Percentiles rank a stretch among this genome's conserved stretches.
Conservation (phyloP, 2,113 vertebrate species). For the Trogon melanurus region DNA sequence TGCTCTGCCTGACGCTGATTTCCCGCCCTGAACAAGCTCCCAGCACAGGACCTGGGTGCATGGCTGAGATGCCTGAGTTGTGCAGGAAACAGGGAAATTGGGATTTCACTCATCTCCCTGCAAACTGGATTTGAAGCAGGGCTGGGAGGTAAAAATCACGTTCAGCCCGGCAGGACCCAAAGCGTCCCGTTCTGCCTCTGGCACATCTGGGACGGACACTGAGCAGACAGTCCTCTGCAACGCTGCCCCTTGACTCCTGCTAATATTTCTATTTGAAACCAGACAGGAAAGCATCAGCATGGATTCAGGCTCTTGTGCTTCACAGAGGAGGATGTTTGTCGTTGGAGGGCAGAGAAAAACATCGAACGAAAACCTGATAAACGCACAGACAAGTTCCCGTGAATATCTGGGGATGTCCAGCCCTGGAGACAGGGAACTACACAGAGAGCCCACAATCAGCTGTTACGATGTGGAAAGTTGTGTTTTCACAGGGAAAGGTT, state of each 20-base stretch:
- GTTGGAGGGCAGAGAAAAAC: neutral
- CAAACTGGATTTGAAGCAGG: neutral
- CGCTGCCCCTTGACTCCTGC: neutral
- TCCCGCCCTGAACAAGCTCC: neutral
- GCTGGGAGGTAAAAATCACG: neutral
- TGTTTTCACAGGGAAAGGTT: constrained; percentile 26
- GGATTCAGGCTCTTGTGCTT: neutral
- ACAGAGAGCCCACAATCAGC: neutral
- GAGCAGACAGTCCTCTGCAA: neutral
- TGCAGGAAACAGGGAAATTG: neutral
- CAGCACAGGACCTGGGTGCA: fast-evolving
- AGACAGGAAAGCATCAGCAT: neutral
- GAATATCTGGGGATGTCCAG: neutral
- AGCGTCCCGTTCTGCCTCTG: neutral
- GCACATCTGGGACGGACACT: neutral
- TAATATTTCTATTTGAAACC: neutral
- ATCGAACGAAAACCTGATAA: neutral
- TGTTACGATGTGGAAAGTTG: neutral
- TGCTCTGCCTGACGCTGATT: neutral
- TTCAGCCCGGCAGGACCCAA: neutral
- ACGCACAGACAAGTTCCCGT: fast-evolving
- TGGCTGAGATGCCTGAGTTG: neutral
- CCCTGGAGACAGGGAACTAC: neutral
- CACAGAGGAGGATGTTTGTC: neutral
- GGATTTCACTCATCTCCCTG: neutral